phyloP scores from a whole-genome alignment of 2,797 vertebrate species.

The Artibeus lituratus region DNA sequence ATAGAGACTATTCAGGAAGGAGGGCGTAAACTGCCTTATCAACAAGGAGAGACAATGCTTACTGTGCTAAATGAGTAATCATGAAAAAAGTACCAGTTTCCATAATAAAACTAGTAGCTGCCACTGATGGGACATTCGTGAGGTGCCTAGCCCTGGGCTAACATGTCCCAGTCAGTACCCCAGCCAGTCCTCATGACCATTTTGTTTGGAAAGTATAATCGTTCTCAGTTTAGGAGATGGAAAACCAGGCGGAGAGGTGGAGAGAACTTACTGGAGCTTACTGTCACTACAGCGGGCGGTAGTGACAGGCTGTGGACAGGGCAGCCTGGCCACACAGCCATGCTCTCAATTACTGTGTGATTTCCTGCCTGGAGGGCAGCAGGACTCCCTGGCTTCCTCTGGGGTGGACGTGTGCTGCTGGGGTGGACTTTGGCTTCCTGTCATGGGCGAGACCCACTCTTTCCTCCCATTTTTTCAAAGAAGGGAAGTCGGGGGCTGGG shows the following conservation, averaged over 20 bases:
- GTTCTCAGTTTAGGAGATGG: neutral
- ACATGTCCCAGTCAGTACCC: neutral
- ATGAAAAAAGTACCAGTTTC: neutral
- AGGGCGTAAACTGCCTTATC: neutral
- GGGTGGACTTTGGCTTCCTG: neutral
- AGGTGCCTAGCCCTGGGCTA: neutral
- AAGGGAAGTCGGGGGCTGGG: neutral
- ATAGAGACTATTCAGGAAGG: neutral
- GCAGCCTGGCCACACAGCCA: neutral
- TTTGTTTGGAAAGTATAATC: neutral
- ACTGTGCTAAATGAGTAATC: neutral
- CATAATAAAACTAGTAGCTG: neutral
- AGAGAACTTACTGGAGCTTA: neutral
- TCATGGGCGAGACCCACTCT: neutral
- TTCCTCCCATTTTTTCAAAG: neutral
- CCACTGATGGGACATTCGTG: neutral
- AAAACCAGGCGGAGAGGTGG: neutral
- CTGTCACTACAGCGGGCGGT: neutral
- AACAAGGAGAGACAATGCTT: neutral
- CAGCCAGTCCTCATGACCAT: neutral
- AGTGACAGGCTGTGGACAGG: neutral
- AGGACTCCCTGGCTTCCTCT: neutral
- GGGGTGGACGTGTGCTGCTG: neutral
- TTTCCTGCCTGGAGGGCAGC: neutral
- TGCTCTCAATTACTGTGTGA: rapidly evolving